A percentile compares a stretch with the other conserved stretches of the same genome.
Evolutionary conservation across 2,113 vertebrate genomes (phyloP).

Genomic region (Phrynosoma blainvillii): DNA sequence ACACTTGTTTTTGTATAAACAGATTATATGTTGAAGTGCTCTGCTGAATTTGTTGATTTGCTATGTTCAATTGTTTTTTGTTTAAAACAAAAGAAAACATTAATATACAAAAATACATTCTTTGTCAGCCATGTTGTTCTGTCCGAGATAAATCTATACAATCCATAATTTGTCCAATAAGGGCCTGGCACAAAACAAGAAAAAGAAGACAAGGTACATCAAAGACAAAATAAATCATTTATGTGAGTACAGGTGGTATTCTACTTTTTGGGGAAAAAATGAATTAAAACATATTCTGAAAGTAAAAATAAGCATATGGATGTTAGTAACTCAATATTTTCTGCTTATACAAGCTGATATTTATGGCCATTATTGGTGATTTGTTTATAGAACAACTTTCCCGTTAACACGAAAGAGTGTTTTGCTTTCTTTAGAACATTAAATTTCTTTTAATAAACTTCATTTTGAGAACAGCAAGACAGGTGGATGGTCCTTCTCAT

Average conservation of each 20-base stretch:
- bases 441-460: conserved; percentile 42
- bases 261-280: too few relatives aligned
- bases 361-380: conserved; percentile 29
- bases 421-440: conserved; percentile 41
- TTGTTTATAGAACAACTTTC: conserved; percentile 35
- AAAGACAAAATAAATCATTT: background rate
- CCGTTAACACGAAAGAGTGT: background rate
- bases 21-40: background rate
- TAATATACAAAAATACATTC: background rate
- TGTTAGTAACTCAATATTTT: background rate
- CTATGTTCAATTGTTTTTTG: background rate
- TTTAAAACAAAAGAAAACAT: background rate
- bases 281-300: conserved; percentile 14
- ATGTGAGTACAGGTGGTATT: too few relatives aligned
- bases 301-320: conserved; percentile 15
- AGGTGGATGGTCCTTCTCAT: conserved; percentile 47
- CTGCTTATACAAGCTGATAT: too few relatives aligned
- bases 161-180: background rate
- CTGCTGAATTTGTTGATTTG: background rate
- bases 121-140: conserved; percentile 31
- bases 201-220: background rate
- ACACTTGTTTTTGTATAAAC: conserved; percentile 1
- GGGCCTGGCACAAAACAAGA: background rate
- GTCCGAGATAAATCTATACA: conserved; percentile 32
- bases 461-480: conserved; percentile 42